Evolutionary conservation across 2,888 invertebrate genomes (phyloP).

Genomic region (Chymomyza fuscimana): DNA sequence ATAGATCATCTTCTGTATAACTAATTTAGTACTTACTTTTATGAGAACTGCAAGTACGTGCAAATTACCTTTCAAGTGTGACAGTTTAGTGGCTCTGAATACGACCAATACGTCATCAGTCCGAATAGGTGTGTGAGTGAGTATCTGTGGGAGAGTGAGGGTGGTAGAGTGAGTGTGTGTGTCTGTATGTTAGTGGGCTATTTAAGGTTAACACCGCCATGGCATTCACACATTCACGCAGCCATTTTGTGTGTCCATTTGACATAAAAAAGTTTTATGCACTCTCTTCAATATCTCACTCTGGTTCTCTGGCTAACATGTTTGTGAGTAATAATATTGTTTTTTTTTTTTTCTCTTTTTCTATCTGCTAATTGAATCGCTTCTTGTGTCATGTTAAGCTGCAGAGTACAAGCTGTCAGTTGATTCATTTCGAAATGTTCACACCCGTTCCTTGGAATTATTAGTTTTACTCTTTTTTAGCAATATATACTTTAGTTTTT

Average conservation of each 20-base stretch:
- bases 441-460: background rate
- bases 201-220: background rate
- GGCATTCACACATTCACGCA: background rate
- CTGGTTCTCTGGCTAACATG: background rate
- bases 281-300: background rate
- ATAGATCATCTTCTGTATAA: background rate
- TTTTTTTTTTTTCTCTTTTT: slow-evolving; percentile 23
- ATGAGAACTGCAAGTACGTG: slow-evolving; percentile 14
- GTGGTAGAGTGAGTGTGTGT: background rate
- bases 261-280: slow-evolving; percentile 51
- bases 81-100: slow-evolving; percentile 4
- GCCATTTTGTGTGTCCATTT: background rate
- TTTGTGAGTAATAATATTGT: slow-evolving; percentile 5
- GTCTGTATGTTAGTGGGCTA: background rate
- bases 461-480: background rate
- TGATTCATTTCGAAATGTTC: background rate
- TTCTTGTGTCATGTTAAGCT: slow-evolving; percentile 12
- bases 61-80: slow-evolving; percentile 21
- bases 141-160: background rate
- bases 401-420: background rate
- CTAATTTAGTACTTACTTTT: slow-evolving; percentile 8
- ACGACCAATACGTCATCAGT: slow-evolving; percentile 41
- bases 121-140: slow-evolving; percentile 13
- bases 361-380: slow-evolving; percentile 59
- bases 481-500: too few relatives aligned